Conservation (phyloP, 1,140 invertebrate species). For the Drosophila ananassae region DNA sequence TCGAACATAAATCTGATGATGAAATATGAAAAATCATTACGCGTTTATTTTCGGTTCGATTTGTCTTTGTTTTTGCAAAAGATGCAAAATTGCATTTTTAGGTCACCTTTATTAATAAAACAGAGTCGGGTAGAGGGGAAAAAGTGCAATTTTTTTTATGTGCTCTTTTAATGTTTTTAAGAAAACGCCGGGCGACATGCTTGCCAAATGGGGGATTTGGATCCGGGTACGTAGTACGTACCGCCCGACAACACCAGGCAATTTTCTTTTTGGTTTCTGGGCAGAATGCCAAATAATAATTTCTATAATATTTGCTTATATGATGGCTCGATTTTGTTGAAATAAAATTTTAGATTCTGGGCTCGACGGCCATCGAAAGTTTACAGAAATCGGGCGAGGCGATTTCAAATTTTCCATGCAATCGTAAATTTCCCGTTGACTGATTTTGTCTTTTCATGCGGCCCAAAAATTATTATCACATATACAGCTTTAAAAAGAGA, state of each 20-base stretch:
- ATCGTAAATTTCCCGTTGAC: slow-evolving; percentile 70
- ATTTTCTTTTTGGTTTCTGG: slow-evolving; percentile 34
- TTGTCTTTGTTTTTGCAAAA: slow-evolving; percentile 32
- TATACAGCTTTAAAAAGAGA: slow-evolving; percentile 32
- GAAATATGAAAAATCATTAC: slow-evolving; percentile 43
- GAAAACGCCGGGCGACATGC: slow-evolving; percentile 26
- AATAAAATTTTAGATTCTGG: slow-evolving; percentile 52
- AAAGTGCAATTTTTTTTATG: slow-evolving; percentile 51
- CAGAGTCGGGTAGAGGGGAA: slow-evolving; percentile 12
- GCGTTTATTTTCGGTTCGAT: slow-evolving; percentile 23
- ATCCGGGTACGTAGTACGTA: slow-evolving; percentile 4
- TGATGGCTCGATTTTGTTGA: slow-evolving; percentile 53
- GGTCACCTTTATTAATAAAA: slow-evolving; percentile 69
- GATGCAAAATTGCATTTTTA: slow-evolving; percentile 69
- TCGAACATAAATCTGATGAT: slow-evolving; percentile 43
- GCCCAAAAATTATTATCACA: slow-evolving; percentile 41
- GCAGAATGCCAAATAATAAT: slow-evolving; percentile 73
- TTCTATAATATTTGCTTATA: slow-evolving; percentile 69
- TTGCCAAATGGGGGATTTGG: not conserved
- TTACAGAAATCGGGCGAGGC: slow-evolving; percentile 41
- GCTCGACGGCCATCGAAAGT: slow-evolving; percentile 35
- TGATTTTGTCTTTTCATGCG: slow-evolving; percentile 66
- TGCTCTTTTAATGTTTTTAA: slow-evolving; percentile 59
- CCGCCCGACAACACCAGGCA: not conserved
- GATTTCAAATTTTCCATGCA: slow-evolving; percentile 68